Evolutionary conservation across 2,113 vertebrate species (phyloP), one percentile per base, ranked within the genome.

Genomic region (Perca schrenkii): DNA sequence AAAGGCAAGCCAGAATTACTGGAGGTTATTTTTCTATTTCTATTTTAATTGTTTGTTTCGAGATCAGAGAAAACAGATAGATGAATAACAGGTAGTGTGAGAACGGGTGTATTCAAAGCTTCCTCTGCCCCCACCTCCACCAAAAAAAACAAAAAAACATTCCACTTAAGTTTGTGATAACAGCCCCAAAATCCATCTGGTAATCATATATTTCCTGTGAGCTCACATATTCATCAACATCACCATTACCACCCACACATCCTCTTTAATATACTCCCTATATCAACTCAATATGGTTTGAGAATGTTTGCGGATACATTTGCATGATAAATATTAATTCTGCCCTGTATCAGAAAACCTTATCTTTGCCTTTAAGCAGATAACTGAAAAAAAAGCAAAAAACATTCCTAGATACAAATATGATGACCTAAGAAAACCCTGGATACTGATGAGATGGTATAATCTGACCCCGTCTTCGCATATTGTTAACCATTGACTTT

Each of bases 321-420:
- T 80, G 46, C 49, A 56, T 74, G 54, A 80, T 75, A 57, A 79
- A 86, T 87, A 88, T 84, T 77, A 34, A 87, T 71, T 36, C 52
- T 56, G 65, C 25, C n/a, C 60, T 34, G 8, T n/a, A 28, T 80
- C 34, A 82, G 28, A 28, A 84, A 68, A 34, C 56, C 54, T 60
- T 15, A 52, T 43, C 4, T 16, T 28, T 60, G 21, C 49, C 57
- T 84, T 76, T 17, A 16, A 61, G 65, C 6, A 2, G 2, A 46
- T 67, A 74, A 54, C 5, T 46, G 28, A 46, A 64, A 50, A 73
- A 80, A 79, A 75, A 34, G 77, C 67, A 67, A 78, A 52, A 28
- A 82, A 15, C 22, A 49, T 61, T 69, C 64, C 31, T 74, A 22
- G 22, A 10, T 2, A 66, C 64, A 34, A 50, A 53, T 52, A 58